These are phyloP conservation scores for Calliopum simillimum DNA, from an alignment of 2,888 invertebrate genomes.

Conservation along the genomic window DNA sequence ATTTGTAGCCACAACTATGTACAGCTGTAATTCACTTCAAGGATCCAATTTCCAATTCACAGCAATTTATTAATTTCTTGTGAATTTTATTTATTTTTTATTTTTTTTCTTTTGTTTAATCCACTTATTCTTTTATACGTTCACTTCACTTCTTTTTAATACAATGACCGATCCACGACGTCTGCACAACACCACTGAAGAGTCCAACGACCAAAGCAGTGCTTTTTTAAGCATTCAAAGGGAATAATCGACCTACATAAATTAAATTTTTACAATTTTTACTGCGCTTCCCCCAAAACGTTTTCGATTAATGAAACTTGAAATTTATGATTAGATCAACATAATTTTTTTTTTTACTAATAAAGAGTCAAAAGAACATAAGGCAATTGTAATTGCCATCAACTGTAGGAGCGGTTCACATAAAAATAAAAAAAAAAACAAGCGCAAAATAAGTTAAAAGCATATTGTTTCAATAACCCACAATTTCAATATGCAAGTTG, in stretches of 20 bases:
- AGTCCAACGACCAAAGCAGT: slow-evolving; percentile 42
- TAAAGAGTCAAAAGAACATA: slow-evolving; percentile 19
- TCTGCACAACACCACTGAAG: slow-evolving; percentile 51
- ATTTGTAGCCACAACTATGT: too few species aligned
- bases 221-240: slow-evolving; percentile 59
- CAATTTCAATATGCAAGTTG: slow-evolving; percentile 31
- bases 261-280: slow-evolving; percentile 51
- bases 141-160: slow-evolving; percentile 33
- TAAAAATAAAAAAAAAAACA: too few species aligned
- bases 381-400: background rate
- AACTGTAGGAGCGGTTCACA: too few species aligned
- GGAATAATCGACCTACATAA: slow-evolving; percentile 53
- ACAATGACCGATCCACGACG: slow-evolving; percentile 39
- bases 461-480: too few species aligned
- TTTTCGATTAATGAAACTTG: slow-evolving; percentile 21
- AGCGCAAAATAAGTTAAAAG: too few species aligned
- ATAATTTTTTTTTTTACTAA: too few species aligned
- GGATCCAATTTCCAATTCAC: slow-evolving; percentile 42
- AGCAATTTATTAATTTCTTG: background rate
- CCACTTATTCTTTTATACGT: slow-evolving; percentile 16
- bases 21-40: slow-evolving; percentile 5
- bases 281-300: slow-evolving; percentile 44
- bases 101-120: slow-evolving; percentile 2
- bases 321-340: slow-evolving; percentile 22
- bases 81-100: slow-evolving; percentile 15